phyloP scores from a whole-genome alignment of 2,797 vertebrate species.

The Nannoperca australis region DNA sequence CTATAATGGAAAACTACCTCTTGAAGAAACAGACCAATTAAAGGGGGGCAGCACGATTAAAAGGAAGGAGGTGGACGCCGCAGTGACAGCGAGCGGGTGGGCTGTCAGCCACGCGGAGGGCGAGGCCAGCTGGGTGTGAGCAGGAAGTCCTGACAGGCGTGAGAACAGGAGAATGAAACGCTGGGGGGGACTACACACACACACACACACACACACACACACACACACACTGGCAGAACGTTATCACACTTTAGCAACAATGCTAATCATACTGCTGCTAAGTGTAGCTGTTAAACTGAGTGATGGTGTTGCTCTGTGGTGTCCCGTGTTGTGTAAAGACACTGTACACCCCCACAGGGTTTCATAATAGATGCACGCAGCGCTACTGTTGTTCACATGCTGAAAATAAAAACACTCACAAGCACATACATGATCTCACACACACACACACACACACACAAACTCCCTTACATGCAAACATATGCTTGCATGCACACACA shows the following conservation, averaged over 20 bases:
- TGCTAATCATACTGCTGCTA: conserved; percentile 38
- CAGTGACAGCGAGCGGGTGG: conserved; percentile 41
- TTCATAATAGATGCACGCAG: conserved; percentile 26
- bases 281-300: conserved; percentile 11
- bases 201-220: conserved; percentile 16
- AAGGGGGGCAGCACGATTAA: conserved; percentile 39
- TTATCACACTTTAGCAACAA: conserved; percentile 53
- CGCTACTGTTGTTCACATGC: conserved; percentile 8
- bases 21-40: conserved; percentile 43
- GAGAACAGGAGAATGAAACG: conserved; percentile 75
- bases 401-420: conserved; percentile 26
- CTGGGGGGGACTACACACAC: conserved; percentile 30
- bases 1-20: conserved; percentile 12
- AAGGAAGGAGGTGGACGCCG: conserved; percentile 37
- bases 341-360: conserved; percentile 27
- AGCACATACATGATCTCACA: not conserved
- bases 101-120: conserved; percentile 45
- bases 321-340: conserved; percentile 9
- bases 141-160: conserved; percentile 70
- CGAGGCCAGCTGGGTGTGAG: conserved; percentile 44
- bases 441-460: conserved; percentile 17
- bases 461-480: not conserved
- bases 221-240: conserved; percentile 7
- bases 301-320: conserved; percentile 7
- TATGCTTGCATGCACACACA: not conserved